A percentile compares a stretch with the other conserved stretches of the same genome.
These are phyloP conservation scores for Stenodema calcarata DNA, from an alignment of 2,888 invertebrate genomes.

Conservation along the genomic window DNA sequence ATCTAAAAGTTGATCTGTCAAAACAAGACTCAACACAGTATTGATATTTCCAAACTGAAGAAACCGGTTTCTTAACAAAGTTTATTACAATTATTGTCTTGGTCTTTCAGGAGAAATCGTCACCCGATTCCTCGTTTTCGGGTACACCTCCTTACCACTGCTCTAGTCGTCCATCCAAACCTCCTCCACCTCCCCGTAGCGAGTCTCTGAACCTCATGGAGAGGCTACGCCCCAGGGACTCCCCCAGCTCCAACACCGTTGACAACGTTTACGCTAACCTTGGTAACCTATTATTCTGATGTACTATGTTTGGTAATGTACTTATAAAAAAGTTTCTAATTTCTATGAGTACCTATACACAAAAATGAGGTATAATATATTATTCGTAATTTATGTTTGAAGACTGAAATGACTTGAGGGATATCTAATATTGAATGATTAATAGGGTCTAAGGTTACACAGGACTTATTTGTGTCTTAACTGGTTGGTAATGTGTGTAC, in stretches of 20 bases:
- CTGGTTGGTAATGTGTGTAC: too few relatives aligned
- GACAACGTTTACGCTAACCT: conserved; percentile 76
- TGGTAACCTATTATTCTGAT: conserved; percentile 62
- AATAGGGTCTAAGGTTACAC: too few relatives aligned
- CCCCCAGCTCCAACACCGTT: conserved; percentile 71
- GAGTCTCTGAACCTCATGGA: conserved; percentile 67
- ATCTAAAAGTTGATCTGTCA: not conserved
- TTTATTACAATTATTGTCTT: not conserved
- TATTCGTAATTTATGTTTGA: too few relatives aligned
- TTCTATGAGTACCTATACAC: too few relatives aligned
- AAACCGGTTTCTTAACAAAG: not conserved
- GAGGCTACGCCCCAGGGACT: conserved; percentile 69
- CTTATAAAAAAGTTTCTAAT: too few relatives aligned
- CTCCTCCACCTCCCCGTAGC: conserved; percentile 81
- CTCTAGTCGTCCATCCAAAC: conserved; percentile 67
- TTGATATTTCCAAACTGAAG: too few relatives aligned
- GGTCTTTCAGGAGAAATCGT: not conserved
- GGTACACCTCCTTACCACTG: conserved; percentile 33
- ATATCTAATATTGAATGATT: too few relatives aligned
- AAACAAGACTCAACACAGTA: too few relatives aligned
- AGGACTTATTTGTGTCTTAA: too few relatives aligned
- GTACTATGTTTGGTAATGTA: not conserved
- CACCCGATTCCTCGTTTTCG: conserved; percentile 9
- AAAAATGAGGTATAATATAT: too few relatives aligned
- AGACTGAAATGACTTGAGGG: too few relatives aligned